Percentiles rank a stretch among this genome's conserved stretches.
Evolutionary conservation across 2,888 invertebrate species (phyloP).

Genomic region (Dynastes hyllus): DNA sequence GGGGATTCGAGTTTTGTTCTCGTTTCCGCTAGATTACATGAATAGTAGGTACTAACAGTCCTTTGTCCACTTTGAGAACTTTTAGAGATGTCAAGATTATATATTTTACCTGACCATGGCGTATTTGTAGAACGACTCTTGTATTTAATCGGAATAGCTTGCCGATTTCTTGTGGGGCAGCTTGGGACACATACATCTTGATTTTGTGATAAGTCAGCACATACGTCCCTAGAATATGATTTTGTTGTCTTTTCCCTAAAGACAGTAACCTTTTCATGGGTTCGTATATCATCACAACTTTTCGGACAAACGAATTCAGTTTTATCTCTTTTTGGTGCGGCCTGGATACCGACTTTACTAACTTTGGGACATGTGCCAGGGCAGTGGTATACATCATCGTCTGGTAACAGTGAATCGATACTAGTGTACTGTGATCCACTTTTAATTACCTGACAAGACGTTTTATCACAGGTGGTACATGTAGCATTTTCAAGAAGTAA

Average conservation of each 20-base stretch:
- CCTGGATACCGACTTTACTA: background rate
- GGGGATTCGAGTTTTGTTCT: background rate
- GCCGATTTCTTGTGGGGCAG: conserved; percentile 15
- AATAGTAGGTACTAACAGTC: conserved; percentile 36
- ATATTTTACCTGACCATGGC: conserved; percentile 29
- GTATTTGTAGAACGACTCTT: conserved; percentile 38
- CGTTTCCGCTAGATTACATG: background rate
- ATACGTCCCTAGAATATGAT: conserved; percentile 6
- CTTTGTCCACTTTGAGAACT: conserved; percentile 18
- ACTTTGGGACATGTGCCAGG: conserved; percentile 17
- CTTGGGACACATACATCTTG: background rate
- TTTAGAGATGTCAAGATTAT: background rate
- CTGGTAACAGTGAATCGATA: conserved; percentile 11
- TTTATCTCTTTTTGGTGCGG: background rate
- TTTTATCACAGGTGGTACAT: conserved; percentile 36
- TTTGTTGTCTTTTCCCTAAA: conserved; percentile 23
- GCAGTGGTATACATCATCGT: conserved; percentile 17
- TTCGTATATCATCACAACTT: conserved; percentile 13
- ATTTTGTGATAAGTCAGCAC: background rate
- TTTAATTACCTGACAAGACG: conserved; percentile 40
- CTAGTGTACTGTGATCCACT: conserved; percentile 35
- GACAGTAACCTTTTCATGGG: background rate
- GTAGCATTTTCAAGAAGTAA: conserved; percentile 39
- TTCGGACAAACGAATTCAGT: conserved; percentile 29
- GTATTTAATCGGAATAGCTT: background rate